These are phyloP conservation scores for Percina caprodes DNA, from an alignment of 2,113 vertebrate genomes.

Conservation along the genomic window DNA sequence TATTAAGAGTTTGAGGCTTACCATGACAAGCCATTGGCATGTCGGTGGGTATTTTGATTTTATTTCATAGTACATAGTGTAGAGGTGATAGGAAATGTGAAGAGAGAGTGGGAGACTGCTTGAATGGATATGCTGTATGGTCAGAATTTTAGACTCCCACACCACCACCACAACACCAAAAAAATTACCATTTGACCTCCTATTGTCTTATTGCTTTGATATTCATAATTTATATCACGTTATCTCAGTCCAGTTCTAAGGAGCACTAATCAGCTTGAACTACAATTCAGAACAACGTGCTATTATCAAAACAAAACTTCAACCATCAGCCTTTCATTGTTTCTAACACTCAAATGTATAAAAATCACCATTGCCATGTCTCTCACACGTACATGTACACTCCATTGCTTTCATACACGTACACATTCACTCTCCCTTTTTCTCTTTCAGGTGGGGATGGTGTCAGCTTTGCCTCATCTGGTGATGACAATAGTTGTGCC, in stretches of 20 bases:
- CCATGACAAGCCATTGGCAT: background rate
- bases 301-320: background rate
- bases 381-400: background rate
- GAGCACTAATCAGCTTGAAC: background rate
- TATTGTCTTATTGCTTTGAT: background rate
- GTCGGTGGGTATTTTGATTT: background rate
- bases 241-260: background rate
- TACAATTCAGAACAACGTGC: background rate
- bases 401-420: background rate
- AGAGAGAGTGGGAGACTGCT: background rate
- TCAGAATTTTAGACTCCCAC: background rate
- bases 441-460: conserved; percentile 86
- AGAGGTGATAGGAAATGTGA: background rate
- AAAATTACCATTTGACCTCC: too few species aligned
- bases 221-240: background rate
- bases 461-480: conserved; percentile 93
- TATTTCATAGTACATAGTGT: background rate
- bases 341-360: background rate
- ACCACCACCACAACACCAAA: too few species aligned
- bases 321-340: background rate
- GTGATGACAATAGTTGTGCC: conserved; percentile 96
- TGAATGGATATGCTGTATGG: background rate
- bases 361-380: background rate
- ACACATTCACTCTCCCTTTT: background rate
- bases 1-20: background rate